phyloP scores from a whole-genome alignment of 2,888 invertebrate species.

The Blastobasis lacticolella region DNA sequence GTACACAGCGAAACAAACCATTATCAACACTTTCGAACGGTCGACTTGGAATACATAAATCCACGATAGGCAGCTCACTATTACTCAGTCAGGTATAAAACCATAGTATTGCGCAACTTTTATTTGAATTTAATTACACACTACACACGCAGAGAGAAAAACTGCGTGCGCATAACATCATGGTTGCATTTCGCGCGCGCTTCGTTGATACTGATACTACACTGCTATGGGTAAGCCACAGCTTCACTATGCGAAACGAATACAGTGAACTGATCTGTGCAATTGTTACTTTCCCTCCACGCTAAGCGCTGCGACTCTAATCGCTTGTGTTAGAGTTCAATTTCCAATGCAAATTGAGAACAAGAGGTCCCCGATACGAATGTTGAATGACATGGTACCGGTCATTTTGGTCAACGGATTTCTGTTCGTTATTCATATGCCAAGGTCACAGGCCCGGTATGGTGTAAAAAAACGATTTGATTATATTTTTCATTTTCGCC shows the following conservation, averaged over 20 bases:
- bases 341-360: slow-evolving; percentile 1
- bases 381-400: slow-evolving; percentile 5
- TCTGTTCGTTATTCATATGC: slow-evolving; percentile 4
- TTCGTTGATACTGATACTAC: slow-evolving; percentile 26
- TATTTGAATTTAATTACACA: slow-evolving; percentile 1
- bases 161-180: slow-evolving; percentile 31
- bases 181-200: slow-evolving; percentile 39
- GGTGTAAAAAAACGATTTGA: slow-evolving; percentile 3
- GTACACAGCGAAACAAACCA: too few species aligned
- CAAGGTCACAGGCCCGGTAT: slow-evolving; percentile 5
- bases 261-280: slow-evolving; percentile 10
- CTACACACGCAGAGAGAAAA: slow-evolving; percentile 8
- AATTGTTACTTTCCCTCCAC: slow-evolving; percentile 13
- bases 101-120: background rate
- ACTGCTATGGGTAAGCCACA: background rate
- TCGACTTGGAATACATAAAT: too few species aligned
- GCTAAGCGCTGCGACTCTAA: slow-evolving; percentile 1
- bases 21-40: too few species aligned
- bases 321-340: slow-evolving; percentile 1
- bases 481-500: background rate
- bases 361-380: background rate
- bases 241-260: slow-evolving; percentile 18
- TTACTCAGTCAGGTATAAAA: slow-evolving; percentile 1
- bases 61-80: too few species aligned
- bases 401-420: slow-evolving; percentile 11